A percentile compares a stretch with the other conserved stretches of the same genome.
These are phyloP conservation scores for Diacarnus erythraeanus DNA, from an alignment of 37 sponge, comb jelly and placozoan species.

Conservation along the genomic window DNA sequence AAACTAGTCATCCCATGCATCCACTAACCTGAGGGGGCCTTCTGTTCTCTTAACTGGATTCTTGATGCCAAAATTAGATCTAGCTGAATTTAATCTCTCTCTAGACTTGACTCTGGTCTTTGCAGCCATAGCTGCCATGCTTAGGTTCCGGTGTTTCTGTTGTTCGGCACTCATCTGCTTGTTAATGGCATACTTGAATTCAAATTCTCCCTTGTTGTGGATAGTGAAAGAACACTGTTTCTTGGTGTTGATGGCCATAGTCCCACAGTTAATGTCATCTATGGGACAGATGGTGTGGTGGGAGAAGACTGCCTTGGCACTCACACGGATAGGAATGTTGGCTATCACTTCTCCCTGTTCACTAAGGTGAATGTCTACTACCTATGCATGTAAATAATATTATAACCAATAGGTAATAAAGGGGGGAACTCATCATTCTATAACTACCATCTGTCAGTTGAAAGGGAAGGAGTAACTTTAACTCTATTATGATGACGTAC, in stretches of 20 bases:
- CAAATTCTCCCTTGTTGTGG: slow-evolving; percentile 95
- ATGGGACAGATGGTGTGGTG: slow-evolving; percentile 74
- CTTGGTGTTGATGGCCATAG: slow-evolving; percentile 68
- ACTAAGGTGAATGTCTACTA: slow-evolving; percentile 86
- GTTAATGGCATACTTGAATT: slow-evolving; percentile 92
- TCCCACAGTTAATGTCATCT: slow-evolving; percentile 93
- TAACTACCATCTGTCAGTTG: background rate
- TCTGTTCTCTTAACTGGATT: background rate
- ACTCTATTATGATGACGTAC: slow-evolving; percentile 6
- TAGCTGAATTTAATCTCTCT: slow-evolving; percentile 5
- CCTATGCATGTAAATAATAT: slow-evolving; percentile 25
- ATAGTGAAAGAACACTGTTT: slow-evolving; percentile 70
- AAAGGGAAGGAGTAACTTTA: too few relatives aligned
- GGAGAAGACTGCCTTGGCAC: slow-evolving; percentile 89
- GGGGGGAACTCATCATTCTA: background rate
- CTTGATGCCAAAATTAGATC: background rate
- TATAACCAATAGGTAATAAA: too few relatives aligned
- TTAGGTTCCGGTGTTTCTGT: slow-evolving; percentile 31
- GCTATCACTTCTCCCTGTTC: slow-evolving; percentile 94
- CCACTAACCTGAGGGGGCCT: background rate
- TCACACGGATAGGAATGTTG: slow-evolving; percentile 86
- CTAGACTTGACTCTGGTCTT: slow-evolving; percentile 29
- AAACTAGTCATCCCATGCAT: background rate
- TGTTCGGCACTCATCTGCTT: slow-evolving; percentile 48
- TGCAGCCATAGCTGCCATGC: slow-evolving; percentile 12